phyloP scores from a whole-genome alignment of 2,113 vertebrate species.

The Grus americana region DNA sequence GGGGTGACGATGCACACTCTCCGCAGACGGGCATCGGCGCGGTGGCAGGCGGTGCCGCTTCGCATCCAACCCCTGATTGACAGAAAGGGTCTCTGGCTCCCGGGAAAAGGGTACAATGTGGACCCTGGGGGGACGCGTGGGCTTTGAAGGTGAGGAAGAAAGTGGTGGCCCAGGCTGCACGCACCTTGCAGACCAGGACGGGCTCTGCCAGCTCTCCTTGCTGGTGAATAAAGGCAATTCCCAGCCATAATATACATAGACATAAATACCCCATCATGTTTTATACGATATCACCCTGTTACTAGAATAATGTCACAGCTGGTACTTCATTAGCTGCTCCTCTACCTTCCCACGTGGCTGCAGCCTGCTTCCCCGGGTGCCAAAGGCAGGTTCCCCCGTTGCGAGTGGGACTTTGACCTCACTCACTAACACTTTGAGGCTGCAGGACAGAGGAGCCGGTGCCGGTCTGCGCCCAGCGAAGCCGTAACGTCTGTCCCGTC shows the following conservation, averaged over 20 bases:
- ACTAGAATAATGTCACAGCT: neutral
- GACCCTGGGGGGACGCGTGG: neutral
- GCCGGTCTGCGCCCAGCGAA: neutral
- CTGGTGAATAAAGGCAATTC: neutral
- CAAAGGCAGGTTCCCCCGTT: fast-evolving
- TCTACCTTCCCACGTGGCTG: neutral
- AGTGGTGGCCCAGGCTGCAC: fast-evolving
- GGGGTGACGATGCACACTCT: neutral
- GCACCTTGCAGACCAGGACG: fast-evolving
- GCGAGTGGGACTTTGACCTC: fast-evolving
- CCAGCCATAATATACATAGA: neutral
- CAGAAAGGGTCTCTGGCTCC: neutral
- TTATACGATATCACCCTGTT: too few species aligned
- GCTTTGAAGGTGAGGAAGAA: neutral
- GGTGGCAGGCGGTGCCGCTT: fast-evolving
- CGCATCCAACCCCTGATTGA: neutral
- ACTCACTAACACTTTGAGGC: fast-evolving
- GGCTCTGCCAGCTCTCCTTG: neutral
- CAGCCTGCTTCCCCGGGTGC: too few species aligned
- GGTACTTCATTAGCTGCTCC: neutral
- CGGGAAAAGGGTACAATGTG: neutral
- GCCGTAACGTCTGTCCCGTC: neutral
- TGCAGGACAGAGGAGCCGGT: neutral
- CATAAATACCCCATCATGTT: fast-evolving
- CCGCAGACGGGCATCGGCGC: fast-evolving